phyloP scores from a whole-genome alignment of 2,113 vertebrate species.

The Sinocyclocheilus anshuiensis region DNA sequence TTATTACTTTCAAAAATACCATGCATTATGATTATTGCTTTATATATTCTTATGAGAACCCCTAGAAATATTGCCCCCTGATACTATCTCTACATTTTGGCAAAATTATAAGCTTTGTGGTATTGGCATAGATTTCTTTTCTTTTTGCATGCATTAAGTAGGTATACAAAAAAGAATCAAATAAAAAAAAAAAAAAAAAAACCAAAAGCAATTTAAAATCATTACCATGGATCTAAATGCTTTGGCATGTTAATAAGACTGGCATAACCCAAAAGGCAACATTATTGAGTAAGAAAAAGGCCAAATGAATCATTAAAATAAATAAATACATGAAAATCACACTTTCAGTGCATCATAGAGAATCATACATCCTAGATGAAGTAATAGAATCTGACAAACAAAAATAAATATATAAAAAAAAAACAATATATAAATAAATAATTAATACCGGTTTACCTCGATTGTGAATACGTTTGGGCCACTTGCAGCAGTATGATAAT shows the following conservation, averaged over 20 bases:
- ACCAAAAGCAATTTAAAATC: conserved; percentile 16
- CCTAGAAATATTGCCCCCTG: conserved; percentile 85
- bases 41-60: conserved; percentile 81
- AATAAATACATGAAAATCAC: conserved; percentile 45
- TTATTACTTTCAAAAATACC: conserved; percentile 85
- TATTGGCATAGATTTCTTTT: conserved; percentile 84
- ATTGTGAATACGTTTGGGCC: conserved; percentile 58
- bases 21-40: conserved; percentile 92
- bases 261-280: conserved; percentile 74
- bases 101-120: conserved; percentile 83
- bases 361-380: conserved; percentile 45
- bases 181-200: neutral
- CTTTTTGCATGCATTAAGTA: conserved; percentile 81
- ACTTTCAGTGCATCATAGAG: conserved; percentile 20
- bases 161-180: conserved; percentile 65
- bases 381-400: conserved; percentile 14
- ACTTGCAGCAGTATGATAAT: conserved; percentile 71
- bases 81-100: conserved; percentile 82
- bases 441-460: conserved; percentile 60
- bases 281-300: conserved; percentile 67
- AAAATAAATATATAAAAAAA: conserved; percentile 43
- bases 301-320: conserved; percentile 7
- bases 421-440: conserved; percentile 59
- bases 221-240: conserved; percentile 81
- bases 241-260: conserved; percentile 84